Evolutionary conservation across 2,888 invertebrate species (phyloP).

Genomic region (Lapara coniferarum): DNA sequence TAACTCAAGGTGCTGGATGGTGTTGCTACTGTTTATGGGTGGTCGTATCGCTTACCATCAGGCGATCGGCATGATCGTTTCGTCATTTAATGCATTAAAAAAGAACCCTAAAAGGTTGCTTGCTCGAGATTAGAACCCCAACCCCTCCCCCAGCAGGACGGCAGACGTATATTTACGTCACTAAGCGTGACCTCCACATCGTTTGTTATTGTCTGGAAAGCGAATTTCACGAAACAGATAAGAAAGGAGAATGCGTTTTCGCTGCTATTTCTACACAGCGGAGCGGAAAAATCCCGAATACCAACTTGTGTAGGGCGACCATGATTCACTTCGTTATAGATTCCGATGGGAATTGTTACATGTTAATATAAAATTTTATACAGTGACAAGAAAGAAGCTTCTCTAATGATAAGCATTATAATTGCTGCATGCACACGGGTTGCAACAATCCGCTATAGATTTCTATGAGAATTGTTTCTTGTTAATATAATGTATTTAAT

Average conservation of each 20-base stretch:
- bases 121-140: neutral
- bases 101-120: neutral
- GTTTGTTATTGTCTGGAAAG: neutral
- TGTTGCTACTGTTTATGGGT: too few species aligned
- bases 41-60: too few species aligned
- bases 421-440: too few species aligned
- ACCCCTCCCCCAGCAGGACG: neutral
- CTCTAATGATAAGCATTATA: too few species aligned
- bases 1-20: too few species aligned
- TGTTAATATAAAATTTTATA: neutral
- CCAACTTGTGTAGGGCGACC: conserved; percentile 37
- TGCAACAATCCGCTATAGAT: neutral
- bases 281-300: conserved; percentile 43
- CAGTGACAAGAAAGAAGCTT: too few species aligned
- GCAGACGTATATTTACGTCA: too few species aligned
- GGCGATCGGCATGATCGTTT: too few species aligned
- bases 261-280: conserved; percentile 44
- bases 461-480: too few species aligned
- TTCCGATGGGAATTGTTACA: neutral
- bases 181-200: neutral
- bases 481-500: too few species aligned
- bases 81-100: too few species aligned
- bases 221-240: conserved; percentile 14
- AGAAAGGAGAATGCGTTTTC: conserved; percentile 34
- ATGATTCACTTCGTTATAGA: conserved; percentile 5